phyloP scores from a whole-genome alignment of 2,888 invertebrate species.

The Odontomyia ornata region DNA sequence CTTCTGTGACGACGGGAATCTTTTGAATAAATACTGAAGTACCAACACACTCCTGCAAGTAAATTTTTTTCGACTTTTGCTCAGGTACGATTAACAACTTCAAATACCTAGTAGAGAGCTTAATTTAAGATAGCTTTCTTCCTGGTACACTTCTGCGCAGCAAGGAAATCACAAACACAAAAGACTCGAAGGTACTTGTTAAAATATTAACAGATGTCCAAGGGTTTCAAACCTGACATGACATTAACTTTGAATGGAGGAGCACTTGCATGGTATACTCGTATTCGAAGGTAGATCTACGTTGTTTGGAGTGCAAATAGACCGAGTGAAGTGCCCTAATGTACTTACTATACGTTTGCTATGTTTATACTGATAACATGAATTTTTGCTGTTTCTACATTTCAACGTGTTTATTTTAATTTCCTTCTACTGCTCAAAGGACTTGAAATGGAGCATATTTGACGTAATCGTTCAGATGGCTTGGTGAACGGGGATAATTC shows the following conservation, averaged over 20 bases:
- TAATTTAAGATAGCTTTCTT: too few relatives aligned
- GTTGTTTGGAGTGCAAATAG: constrained; percentile 41
- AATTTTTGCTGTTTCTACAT: constrained; percentile 1
- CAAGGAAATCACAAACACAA: constrained; percentile 18
- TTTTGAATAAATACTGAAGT: too few relatives aligned
- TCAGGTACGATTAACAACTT: too few relatives aligned
- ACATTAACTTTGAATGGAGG: constrained; percentile 45
- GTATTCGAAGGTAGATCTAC: constrained; percentile 15
- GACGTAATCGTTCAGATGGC: too few relatives aligned
- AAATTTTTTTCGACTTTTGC: too few relatives aligned
- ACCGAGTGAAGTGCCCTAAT: constrained; percentile 17
- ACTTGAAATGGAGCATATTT: constrained; percentile 2
- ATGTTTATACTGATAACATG: constrained; percentile 11
- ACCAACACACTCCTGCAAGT: too few relatives aligned
- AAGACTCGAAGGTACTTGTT: constrained; percentile 47
- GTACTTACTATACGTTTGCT: constrained; percentile 3
- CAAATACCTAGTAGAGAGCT: too few relatives aligned
- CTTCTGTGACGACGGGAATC: too few relatives aligned
- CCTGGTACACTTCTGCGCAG: constrained; percentile 22
- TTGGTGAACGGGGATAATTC: too few relatives aligned
- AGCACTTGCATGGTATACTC: constrained; percentile 31
- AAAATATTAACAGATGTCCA: constrained; percentile 52
- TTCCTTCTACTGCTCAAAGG: constrained; percentile 8
- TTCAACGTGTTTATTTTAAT: constrained; percentile 3
- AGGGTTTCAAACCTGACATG: constrained; percentile 48